phyloP scores from a whole-genome alignment of 1,140 invertebrate genomes.

The Pseudomyrmex pallidus region DNA sequence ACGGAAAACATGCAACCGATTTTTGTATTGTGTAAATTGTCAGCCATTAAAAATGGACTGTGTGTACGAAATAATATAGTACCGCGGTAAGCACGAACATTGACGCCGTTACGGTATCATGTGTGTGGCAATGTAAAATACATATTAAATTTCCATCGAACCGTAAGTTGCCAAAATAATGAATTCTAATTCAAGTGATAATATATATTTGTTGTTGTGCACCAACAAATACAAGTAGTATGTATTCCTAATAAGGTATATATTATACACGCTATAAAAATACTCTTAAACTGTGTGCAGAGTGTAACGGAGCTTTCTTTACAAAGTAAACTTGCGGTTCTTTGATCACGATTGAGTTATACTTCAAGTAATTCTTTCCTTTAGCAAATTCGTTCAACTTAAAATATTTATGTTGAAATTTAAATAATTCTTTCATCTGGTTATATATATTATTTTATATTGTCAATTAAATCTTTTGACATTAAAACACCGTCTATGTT shows the following conservation, averaged over 20 bases:
- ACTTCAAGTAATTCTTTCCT: conserved; percentile 39
- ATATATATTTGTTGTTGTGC: conserved; percentile 74
- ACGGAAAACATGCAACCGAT: conserved; percentile 69
- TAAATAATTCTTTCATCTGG: conserved; percentile 76
- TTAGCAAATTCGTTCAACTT: conserved; percentile 27
- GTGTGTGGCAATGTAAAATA: conserved; percentile 62
- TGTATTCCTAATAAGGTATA: conserved; percentile 73
- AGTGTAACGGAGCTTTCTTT: conserved; percentile 50
- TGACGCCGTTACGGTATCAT: conserved; percentile 46
- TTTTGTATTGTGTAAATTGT: conserved; percentile 75
- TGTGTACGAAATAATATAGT: conserved; percentile 78
- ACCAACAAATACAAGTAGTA: conserved; percentile 72
- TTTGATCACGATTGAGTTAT: conserved; percentile 42
- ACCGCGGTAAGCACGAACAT: conserved; percentile 53
- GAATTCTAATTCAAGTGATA: conserved; percentile 80
- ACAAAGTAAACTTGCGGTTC: conserved; percentile 78
- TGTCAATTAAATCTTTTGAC: conserved; percentile 82
- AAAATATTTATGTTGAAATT: conserved; percentile 74
- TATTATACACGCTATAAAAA: conserved; percentile 65
- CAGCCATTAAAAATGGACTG: conserved; percentile 74
- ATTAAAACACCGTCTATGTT: conserved; percentile 66
- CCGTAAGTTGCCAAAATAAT: conserved; percentile 84
- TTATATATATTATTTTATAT: conserved; percentile 78
- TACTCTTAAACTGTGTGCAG: conserved; percentile 68
- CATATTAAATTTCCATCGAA: conserved; percentile 80